phyloP scores from a whole-genome alignment of 2,888 invertebrate genomes.

The Ectropis crepuscularia region DNA sequence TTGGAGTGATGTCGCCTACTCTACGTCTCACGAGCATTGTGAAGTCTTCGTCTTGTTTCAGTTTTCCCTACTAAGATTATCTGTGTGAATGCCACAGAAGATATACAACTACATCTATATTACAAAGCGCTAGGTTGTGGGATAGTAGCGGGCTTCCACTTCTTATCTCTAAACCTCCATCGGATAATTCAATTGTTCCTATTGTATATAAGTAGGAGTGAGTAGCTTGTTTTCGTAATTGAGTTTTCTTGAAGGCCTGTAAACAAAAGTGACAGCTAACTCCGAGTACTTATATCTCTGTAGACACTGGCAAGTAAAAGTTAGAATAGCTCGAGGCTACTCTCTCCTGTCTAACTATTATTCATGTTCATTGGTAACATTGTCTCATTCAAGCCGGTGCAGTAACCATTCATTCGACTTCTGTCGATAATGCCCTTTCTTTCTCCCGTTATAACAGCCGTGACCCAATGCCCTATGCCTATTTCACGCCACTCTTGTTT shows the following conservation, averaged over 20 bases:
- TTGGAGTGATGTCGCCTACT: slow-evolving; percentile 56
- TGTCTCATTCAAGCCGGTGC: slow-evolving; percentile 37
- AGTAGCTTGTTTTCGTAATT: no score
- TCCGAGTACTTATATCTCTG: neutral
- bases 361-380: slow-evolving; percentile 39
- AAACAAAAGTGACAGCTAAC: neutral
- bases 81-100: no score
- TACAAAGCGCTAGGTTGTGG: no score
- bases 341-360: slow-evolving; percentile 34
- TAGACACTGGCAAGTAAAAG: slow-evolving; percentile 16
- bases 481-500: slow-evolving; percentile 46
- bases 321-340: slow-evolving; percentile 25
- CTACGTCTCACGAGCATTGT: slow-evolving; percentile 47
- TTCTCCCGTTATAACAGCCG: slow-evolving; percentile 47
- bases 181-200: no score
- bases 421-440: slow-evolving; percentile 38
- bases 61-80: no score
- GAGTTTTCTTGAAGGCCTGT: neutral
- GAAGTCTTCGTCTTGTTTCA: neutral
- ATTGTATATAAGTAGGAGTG: no score
- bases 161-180: no score
- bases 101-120: no score
- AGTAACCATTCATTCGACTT: slow-evolving; percentile 34
- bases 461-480: slow-evolving; percentile 48
- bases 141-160: no score